These are phyloP conservation scores for Heliocidaris tuberculata DNA, from an alignment of 35 echinoderm and acorn worm genomes.

Conservation along the genomic window DNA sequence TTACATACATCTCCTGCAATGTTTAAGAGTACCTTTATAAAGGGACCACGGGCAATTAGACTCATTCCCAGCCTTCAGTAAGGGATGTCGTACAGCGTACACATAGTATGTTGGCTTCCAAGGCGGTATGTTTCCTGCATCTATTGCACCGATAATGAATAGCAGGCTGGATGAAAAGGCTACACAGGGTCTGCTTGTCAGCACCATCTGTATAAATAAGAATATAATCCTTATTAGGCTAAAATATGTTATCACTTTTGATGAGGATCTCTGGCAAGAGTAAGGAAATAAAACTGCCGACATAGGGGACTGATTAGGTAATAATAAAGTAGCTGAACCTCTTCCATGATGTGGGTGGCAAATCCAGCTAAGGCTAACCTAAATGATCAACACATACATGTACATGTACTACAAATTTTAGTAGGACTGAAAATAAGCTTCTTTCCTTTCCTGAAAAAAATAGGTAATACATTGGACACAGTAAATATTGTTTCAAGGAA, in stretches of 20 bases:
- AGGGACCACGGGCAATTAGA: not conserved
- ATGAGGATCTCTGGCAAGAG: not conserved
- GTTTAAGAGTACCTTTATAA: too few relatives aligned
- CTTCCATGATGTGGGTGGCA: too few relatives aligned
- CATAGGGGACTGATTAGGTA: too few relatives aligned
- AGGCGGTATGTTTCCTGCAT: slow-evolving; percentile 79
- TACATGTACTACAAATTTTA: too few relatives aligned
- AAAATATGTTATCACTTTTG: not conserved
- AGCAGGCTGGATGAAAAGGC: slow-evolving; percentile 76
- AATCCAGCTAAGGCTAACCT: too few relatives aligned
- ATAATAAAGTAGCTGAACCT: too few relatives aligned
- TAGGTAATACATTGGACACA: too few relatives aligned
- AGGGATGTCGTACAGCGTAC: slow-evolving; percentile 73
- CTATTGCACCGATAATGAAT: slow-evolving; percentile 71
- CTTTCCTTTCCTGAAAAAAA: too few relatives aligned
- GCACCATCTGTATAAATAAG: slow-evolving; percentile 45
- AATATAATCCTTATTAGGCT: slow-evolving; percentile 18
- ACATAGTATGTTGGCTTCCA: slow-evolving; percentile 63
- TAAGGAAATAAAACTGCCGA: not conserved
- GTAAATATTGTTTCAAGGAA: too few relatives aligned
- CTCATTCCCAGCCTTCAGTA: slow-evolving; percentile 87
- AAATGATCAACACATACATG: too few relatives aligned
- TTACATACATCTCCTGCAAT: too few relatives aligned
- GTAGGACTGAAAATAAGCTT: too few relatives aligned
- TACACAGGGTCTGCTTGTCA: slow-evolving; percentile 5